Base-by-base conservation (phyloP, 2,113 vertebrate species). In the Nansenia antarctica region DNA sequence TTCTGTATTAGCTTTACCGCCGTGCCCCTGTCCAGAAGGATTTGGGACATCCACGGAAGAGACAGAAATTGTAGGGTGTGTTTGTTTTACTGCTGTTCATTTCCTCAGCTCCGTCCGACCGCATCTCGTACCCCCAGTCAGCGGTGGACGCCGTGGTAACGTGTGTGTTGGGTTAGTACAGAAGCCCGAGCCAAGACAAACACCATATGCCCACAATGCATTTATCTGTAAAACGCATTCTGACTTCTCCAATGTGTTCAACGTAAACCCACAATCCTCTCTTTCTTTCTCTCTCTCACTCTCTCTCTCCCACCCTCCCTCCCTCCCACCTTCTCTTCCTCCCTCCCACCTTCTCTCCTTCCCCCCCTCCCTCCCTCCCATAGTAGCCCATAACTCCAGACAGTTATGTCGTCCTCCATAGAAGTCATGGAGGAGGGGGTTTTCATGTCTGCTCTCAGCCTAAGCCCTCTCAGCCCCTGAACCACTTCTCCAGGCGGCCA, bases 21-120 rank as follows among this genome's bases (percentile, higher is more conserved):
- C 5, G 8, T 62, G 34, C 20, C 24, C 15, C 9, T 35, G n/a
- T 27, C 64, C 55, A 55, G 37, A 62, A 42, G 20, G 27, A 42
- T 27, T 42, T 27, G 22, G 60, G 42, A 62, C 18, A 32, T 60
- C 29, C 15, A 60, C 9, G 30, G 30, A 30, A 18, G 15, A 29
- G 35, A 31, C 31, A 15, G n/a, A 54, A 37, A 66, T 54, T 27
- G 64, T 54, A 35, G 31, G 26, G 20, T 32, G 62, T 52, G 62
- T 52, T 65, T 52, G 26, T 24, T 26, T 49, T 47, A 9, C 63
- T 66, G 64, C 49, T 35, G 12, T 66, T 54, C 11, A 66, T 66
- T 54, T 24, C 47, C 31, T 54, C 32, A 35, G n/a, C 64, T 65
- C n/a, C 30, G 49, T 22, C 29, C 45, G 4, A 27, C 29, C 49